These are phyloP conservation scores for Eledone cirrhosa DNA, from an alignment of 2,888 invertebrate species.

Conservation along the genomic window DNA sequence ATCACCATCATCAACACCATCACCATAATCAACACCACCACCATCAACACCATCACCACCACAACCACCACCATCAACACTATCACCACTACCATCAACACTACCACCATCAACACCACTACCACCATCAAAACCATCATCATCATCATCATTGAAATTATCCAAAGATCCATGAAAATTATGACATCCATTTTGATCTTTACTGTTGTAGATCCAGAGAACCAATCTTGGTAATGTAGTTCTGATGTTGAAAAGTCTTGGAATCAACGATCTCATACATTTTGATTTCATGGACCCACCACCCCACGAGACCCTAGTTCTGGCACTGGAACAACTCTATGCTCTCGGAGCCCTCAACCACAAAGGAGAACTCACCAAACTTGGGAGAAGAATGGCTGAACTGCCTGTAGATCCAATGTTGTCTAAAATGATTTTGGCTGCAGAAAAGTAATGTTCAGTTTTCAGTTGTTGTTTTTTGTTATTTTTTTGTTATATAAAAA, in stretches of 20 bases:
- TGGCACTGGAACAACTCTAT: constrained; percentile 96
- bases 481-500: neutral
- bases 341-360: constrained; percentile 97
- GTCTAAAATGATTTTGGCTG: constrained; percentile 96
- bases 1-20: too few species aligned
- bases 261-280: constrained; percentile 96
- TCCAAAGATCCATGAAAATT: too few species aligned
- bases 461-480: neutral
- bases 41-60: too few species aligned
- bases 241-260: constrained; percentile 92
- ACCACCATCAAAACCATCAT: too few species aligned
- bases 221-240: constrained; percentile 98
- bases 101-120: too few species aligned
- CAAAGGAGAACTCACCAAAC: constrained; percentile 94
- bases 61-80: too few species aligned
- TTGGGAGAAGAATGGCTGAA: constrained; percentile 98
- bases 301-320: constrained; percentile 72
- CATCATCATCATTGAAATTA: too few species aligned
- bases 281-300: constrained; percentile 99
- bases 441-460: constrained; percentile 83
- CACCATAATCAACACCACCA: too few species aligned
- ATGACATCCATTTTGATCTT: too few species aligned
- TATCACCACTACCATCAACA: too few species aligned
- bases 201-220: constrained; percentile 78
- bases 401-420: constrained; percentile 99